Percentiles rank a stretch among this genome's conserved stretches.
These are phyloP conservation scores for Phrynosoma blainvillii DNA, from an alignment of 2,113 vertebrate species.

Conservation along the genomic window DNA sequence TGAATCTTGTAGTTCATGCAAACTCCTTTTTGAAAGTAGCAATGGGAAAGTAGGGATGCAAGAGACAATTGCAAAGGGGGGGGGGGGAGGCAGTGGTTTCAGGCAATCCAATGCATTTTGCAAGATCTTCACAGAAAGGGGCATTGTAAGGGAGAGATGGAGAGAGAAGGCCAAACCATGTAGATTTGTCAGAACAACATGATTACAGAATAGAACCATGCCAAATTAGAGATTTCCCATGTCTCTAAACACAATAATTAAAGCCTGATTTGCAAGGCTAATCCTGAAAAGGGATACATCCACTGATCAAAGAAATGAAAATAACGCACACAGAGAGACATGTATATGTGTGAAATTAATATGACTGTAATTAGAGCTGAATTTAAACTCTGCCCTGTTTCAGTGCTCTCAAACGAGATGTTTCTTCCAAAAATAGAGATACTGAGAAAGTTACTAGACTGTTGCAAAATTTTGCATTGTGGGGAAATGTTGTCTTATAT, in stretches of 20 bases:
- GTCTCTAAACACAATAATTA: not conserved
- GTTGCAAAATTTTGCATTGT: not conserved
- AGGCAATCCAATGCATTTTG: not conserved
- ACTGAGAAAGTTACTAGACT: not conserved
- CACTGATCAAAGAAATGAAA: not conserved
- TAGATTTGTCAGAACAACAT: not conserved
- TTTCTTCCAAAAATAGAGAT: not conserved
- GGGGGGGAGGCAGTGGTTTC: too few species aligned
- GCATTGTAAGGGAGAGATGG: not conserved
- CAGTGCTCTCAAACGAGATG: not conserved
- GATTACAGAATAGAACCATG: not conserved
- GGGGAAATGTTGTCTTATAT: not conserved
- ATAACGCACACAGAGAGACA: not conserved
- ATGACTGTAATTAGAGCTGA: slow-evolving; percentile 5
- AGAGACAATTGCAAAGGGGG: not conserved
- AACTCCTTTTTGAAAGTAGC: not conserved
- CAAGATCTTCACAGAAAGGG: not conserved
- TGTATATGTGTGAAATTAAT: not conserved
- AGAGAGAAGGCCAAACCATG: not conserved
- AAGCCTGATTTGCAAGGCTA: not conserved
- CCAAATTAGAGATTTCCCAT: not conserved
- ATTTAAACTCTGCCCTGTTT: not conserved
- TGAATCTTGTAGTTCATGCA: too few species aligned
- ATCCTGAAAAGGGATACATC: not conserved
- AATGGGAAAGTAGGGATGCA: not conserved